These are phyloP conservation scores for Pammene aurita DNA, from an alignment of 2,888 invertebrate genomes.

Conservation along the genomic window DNA sequence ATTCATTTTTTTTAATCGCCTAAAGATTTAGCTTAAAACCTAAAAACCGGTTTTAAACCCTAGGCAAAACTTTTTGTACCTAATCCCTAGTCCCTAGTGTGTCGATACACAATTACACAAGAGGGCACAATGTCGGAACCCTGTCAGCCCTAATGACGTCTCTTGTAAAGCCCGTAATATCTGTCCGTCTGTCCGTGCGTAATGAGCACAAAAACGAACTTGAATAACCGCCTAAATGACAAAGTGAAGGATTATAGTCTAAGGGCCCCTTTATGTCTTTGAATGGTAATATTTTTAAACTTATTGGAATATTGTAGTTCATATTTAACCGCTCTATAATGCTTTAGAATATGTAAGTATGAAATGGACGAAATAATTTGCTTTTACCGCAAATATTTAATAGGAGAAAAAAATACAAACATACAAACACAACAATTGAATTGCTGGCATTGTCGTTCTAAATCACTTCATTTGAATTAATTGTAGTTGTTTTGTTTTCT, in stretches of 20 bases:
- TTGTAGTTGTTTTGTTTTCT: too few relatives aligned
- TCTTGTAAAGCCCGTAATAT: conserved; percentile 27
- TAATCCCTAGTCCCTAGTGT: conserved; percentile 5
- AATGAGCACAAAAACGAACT: conserved; percentile 32
- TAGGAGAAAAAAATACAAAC: too few relatives aligned
- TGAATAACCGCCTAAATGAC: conserved; percentile 34
- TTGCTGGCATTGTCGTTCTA: too few relatives aligned
- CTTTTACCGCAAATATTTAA: too few relatives aligned
- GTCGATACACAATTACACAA: conserved; percentile 5
- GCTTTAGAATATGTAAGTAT: too few relatives aligned
- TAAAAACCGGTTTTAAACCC: conserved; percentile 16
- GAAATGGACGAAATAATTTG: too few relatives aligned
- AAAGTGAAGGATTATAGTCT: conserved; percentile 27
- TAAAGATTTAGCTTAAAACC: too few relatives aligned
- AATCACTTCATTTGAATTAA: too few relatives aligned
- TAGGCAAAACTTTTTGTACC: conserved; percentile 7
- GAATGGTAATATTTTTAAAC: conserved; percentile 3
- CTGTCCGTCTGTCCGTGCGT: conserved; percentile 29
- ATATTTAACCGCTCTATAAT: not conserved
- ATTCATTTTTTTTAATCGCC: too few relatives aligned
- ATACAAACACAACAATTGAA: not conserved
- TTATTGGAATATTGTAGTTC: not conserved
- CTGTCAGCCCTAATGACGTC: conserved; percentile 29
- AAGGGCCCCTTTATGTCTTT: conserved; percentile 10
- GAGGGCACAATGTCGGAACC: conserved; percentile 19